These are phyloP conservation scores for Strongylocentrotus purpuratus DNA, from an alignment of 35 echinoderm and acorn worm species.

Conservation along the genomic window DNA sequence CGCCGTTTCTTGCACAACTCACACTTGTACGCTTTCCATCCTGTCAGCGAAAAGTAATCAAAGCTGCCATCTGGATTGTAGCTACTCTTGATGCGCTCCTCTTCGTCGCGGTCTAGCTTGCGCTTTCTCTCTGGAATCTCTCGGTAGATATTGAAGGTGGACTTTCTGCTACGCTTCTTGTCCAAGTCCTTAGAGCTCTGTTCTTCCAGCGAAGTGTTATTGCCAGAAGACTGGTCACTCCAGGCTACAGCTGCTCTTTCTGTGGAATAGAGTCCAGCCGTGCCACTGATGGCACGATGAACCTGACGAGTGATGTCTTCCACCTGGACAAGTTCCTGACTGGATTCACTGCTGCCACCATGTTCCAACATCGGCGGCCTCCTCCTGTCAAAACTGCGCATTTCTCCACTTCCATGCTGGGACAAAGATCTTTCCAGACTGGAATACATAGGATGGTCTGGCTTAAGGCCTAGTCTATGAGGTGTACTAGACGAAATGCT, in stretches of 20 bases:
- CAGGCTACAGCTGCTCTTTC: constrained; percentile 59
- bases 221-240: constrained; percentile 53
- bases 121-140: constrained; percentile 96
- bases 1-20: constrained; percentile 94
- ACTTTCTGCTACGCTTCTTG: constrained; percentile 84
- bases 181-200: constrained; percentile 58
- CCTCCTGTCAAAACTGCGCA: constrained; percentile 54
- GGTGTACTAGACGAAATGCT: constrained; percentile 44
- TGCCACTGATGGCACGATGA: constrained; percentile 72
- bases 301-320: constrained; percentile 96
- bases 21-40: constrained; percentile 99
- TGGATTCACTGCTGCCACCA: constrained; percentile 70
- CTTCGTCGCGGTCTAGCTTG: constrained; percentile 89
- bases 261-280: constrained; percentile 65
- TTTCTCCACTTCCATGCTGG: constrained; percentile 46
- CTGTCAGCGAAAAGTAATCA: constrained; percentile 97
- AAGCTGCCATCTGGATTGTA: constrained; percentile 99
- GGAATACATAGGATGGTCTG: constrained; percentile 49
- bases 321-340: constrained; percentile 84
- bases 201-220: constrained; percentile 66
- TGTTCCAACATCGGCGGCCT: constrained; percentile 37
- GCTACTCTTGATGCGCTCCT: constrained; percentile 96
- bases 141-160: constrained; percentile 94
- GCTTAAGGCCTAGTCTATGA: constrained; percentile 51
- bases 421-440: constrained; percentile 36